Conservation (phyloP, 2,888 invertebrate species). For the Dicyrtoma fusca region DNA sequence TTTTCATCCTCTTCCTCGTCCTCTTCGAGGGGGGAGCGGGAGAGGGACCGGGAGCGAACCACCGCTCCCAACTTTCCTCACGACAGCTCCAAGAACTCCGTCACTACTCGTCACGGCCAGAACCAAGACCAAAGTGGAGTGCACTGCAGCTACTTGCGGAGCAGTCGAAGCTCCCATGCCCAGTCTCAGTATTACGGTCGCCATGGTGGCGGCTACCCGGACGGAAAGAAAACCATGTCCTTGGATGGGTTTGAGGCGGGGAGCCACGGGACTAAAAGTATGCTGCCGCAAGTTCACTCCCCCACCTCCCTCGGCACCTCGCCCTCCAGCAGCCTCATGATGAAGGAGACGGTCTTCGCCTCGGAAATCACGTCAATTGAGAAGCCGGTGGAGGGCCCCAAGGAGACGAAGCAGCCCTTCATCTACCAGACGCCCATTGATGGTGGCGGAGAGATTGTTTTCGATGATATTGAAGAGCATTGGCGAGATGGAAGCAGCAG, state of each 20-base stretch:
- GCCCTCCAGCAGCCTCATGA: slow-evolving; percentile 3
- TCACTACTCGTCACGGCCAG: slow-evolving; percentile 15
- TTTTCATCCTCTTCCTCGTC: slow-evolving; percentile 35
- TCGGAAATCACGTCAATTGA: slow-evolving; percentile 57
- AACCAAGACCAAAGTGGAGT: too few relatives aligned
- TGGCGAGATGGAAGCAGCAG: slow-evolving; percentile 37
- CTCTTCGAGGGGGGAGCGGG: slow-evolving; percentile 13
- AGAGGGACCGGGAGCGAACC: slow-evolving; percentile 20
- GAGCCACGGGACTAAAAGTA: background rate
- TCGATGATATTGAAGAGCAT: slow-evolving; percentile 79
- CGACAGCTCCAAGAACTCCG: slow-evolving; percentile 9
- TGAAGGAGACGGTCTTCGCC: slow-evolving; percentile 56
- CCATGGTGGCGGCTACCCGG: slow-evolving; percentile 48
- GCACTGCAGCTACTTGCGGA: background rate
- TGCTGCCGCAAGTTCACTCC: slow-evolving; percentile 37
- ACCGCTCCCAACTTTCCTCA: background rate
- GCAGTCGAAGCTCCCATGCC: background rate
- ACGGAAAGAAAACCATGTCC: slow-evolving; percentile 42
- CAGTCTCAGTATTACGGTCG: slow-evolving; percentile 29
- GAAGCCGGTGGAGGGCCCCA: slow-evolving; percentile 41
- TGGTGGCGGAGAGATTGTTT: slow-evolving; percentile 75
- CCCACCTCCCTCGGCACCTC: slow-evolving; percentile 10
- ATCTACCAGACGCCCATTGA: slow-evolving; percentile 67
- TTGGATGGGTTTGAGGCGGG: slow-evolving; percentile 41
- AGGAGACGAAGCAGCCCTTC: slow-evolving; percentile 60